Base-by-base conservation (phyloP, 2,113 vertebrate genomes). In the Protomyctophum bolini region DNA sequence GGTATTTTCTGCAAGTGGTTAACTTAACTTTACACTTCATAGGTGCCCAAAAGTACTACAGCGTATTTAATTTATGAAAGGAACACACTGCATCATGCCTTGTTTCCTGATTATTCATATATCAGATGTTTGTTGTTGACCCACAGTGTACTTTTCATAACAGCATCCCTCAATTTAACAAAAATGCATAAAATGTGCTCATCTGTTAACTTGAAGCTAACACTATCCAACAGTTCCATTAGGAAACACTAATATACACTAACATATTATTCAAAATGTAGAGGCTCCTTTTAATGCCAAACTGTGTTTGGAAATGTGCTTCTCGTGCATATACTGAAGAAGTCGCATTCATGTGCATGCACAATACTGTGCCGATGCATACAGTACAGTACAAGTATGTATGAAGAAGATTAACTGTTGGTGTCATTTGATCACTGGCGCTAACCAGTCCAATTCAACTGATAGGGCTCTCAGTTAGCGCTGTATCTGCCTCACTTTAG, bases 401-500 rank as follows among this genome's bases (percentile, higher is more conserved):
- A 41, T 41, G 33, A 41, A 41, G 33, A 41, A 41, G 33, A 41
- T 41, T 41, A 41, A 52, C 50, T 52, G 8, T 52, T 9, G 50
- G 50, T 52, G 8, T 52, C 50, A 2, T 12, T 10, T 9, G 50
- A 10, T 10, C 50, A 9, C 10, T 55, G 12, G 12, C 7, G 6
- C 33, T 62, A 61, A 61, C 49, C 15, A 65, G 28, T 12, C 6
- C 54, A 14, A 41, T 51, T 28, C 58, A 60, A 76, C 66, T 65
- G 66, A 65, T 77, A 60, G 55, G 10, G 62, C 58, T 79, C 75
- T 72, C 55, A 76, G 63, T 55, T 55, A 65, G 58, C 49, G 4
- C 8, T 71, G 68, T 73, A 76, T 85, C 82, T 79, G 66, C 80
- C 79, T 62, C 75, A 68, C 41, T 83, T 85, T 80, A 61, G 65